Evolutionary conservation across 2,888 invertebrate genomes (phyloP).

Genomic region (Drosophila niveifrons): DNA sequence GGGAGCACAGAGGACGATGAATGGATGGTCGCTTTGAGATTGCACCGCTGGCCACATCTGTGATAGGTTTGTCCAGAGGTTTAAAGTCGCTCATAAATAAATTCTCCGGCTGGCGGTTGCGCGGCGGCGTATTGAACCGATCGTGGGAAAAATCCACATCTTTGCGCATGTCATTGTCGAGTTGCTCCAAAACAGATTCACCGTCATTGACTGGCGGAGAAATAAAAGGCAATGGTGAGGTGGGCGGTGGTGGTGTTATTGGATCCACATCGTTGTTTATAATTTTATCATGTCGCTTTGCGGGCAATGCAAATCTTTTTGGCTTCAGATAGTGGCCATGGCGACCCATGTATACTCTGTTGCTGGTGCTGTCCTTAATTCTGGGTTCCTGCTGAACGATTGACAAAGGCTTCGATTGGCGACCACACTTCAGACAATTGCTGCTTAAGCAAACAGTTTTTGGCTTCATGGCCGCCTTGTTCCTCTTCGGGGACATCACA

Average conservation of each 20-base stretch:
- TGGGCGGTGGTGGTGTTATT: constrained; percentile 20
- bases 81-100: constrained; percentile 49
- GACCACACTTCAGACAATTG: constrained; percentile 31
- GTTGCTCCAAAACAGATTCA: constrained; percentile 41
- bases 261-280: not conserved
- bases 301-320: constrained; percentile 7
- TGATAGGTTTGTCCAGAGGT: constrained; percentile 58
- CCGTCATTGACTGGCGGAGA: not conserved
- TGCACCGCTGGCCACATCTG: constrained; percentile 56
- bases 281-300: not conserved
- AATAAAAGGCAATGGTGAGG: not conserved
- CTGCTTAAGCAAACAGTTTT: constrained; percentile 6
- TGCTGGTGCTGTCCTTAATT: constrained; percentile 8
- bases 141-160: constrained; percentile 46
- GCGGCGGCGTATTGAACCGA: constrained; percentile 39
- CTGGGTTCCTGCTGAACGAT: not conserved
- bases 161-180: constrained; percentile 36
- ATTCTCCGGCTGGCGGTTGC: constrained; percentile 31
- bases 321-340: constrained; percentile 47
- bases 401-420: not conserved
- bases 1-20: constrained; percentile 23
- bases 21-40: constrained; percentile 51
- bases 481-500: constrained; percentile 36
- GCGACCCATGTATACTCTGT: constrained; percentile 25
- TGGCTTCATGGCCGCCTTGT: constrained; percentile 42